Evolutionary conservation across 2,888 invertebrate species (phyloP).

Genomic region (Unio delphinus): DNA sequence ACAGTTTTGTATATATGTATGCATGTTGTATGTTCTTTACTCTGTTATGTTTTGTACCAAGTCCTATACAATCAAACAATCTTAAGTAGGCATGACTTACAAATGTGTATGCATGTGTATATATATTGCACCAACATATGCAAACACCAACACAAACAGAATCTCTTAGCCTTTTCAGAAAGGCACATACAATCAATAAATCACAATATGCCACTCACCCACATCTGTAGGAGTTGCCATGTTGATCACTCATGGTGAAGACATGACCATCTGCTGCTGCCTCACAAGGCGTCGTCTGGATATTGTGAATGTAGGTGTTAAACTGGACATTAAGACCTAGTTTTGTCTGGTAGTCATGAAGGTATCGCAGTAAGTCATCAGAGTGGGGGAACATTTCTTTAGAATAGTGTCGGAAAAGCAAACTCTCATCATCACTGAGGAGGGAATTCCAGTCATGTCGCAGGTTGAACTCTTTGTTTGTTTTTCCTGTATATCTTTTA

Average conservation of each 20-base stretch:
- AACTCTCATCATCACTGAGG: slow-evolving; percentile 64
- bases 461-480: slow-evolving; percentile 71
- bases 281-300: slow-evolving; percentile 33
- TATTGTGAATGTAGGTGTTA: slow-evolving; percentile 63
- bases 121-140: too few relatives aligned
- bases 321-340: slow-evolving; percentile 67
- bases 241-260: slow-evolving; percentile 68
- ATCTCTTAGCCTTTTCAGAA: too few relatives aligned
- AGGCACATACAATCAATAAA: too few relatives aligned
- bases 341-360: slow-evolving; percentile 63
- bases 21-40: too few relatives aligned
- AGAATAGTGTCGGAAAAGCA: slow-evolving; percentile 56
- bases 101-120: too few relatives aligned
- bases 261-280: slow-evolving; percentile 39
- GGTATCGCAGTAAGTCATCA: slow-evolving; percentile 63
- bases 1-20: too few relatives aligned
- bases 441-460: slow-evolving; percentile 73
- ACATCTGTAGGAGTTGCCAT: slow-evolving; percentile 63
- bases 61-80: too few relatives aligned
- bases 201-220: slow-evolving; percentile 45
- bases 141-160: too few relatives aligned
- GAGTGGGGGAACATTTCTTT: slow-evolving; percentile 62
- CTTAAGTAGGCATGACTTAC: too few relatives aligned
- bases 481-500: slow-evolving; percentile 70
- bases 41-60: too few relatives aligned